Evolutionary conservation across 53 echinoderm and acorn worm genomes (phyloP), one percentile per base, ranked within the genome.

Genomic region (Patiria pectinifera): DNA sequence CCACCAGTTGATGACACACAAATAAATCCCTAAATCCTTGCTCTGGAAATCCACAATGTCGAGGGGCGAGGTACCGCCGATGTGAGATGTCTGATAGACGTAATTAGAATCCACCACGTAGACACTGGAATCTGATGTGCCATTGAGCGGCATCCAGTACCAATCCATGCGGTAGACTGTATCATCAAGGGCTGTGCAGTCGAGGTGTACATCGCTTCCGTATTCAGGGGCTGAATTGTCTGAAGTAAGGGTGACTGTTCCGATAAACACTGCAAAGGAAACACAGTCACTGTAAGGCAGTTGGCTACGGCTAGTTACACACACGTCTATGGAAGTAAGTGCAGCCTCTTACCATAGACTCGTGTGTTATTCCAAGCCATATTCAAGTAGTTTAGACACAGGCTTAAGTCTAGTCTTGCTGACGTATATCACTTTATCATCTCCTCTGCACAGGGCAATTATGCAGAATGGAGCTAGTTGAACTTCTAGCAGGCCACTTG

Each of bases 1-100:
- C 35, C 82, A 11, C 87, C 87, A 87, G 59, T 87, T 87, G 43
- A 87, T 76, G 77, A 25, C 22, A 60, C 87, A 87, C 46, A 53
- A 13, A 69, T 87, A 87, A 1, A 53, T 11, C 26, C 87, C 87
- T 11, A 46, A 35, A 76, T 87, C 13, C 23, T 76, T 25, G 26
- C 48, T 70, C 14, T 87, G 87, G 53, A 87, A 87, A 18, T 45
- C 44, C 1, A 44, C 12, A 58, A 87, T 76, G 2, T 6, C 59
- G 59, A 76, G 26, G 4, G 19, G 6, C 24, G 22, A 49, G 2
- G 14, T 74, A 11, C 87, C 87, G 11, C 77, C 87, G 2, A 76
- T 76, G 87, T 87, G 15, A 48, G 76, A 11, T 16, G 76, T 16
- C 15, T 35, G 77, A 71, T 76, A n/a, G 25, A 14, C 9, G 18